Evolutionary conservation across 2,113 vertebrate species (phyloP).

Genomic region (Polypterus bichir): DNA sequence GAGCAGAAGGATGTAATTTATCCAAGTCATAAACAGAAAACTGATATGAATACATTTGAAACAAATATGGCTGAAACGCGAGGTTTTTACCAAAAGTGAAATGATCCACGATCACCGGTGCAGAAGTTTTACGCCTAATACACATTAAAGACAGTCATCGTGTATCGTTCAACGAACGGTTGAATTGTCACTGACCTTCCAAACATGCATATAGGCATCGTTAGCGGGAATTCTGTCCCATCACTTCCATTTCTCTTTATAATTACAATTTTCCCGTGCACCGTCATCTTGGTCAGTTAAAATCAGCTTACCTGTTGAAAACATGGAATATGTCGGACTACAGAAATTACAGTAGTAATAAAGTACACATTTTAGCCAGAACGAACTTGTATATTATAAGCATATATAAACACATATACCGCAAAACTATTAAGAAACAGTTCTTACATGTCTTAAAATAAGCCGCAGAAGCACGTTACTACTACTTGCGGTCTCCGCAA

Average conservation of each 20-base stretch:
- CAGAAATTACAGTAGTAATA: no score
- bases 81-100: not conserved
- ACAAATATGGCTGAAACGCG: not conserved
- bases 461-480: not conserved
- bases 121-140: not conserved
- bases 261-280: conserved; percentile 65
- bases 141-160: not conserved
- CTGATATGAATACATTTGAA: no score
- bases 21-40: not conserved
- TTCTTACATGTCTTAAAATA: not conserved
- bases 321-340: no score
- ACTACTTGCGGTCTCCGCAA: not conserved
- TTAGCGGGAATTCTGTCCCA: conserved; percentile 68
- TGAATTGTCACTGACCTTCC: conserved; percentile 59
- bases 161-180: not conserved
- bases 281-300: conserved; percentile 47
- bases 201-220: conserved; percentile 60
- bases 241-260: conserved; percentile 68
- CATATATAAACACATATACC: no score
- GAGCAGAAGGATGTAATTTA: not conserved
- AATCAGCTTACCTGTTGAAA: conserved; percentile 12
- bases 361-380: no score
- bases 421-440: no score
- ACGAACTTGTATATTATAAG: no score
- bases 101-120: not conserved